Conservation (phyloP, 2,888 invertebrate genomes). For the Lottia gigantea region DNA sequence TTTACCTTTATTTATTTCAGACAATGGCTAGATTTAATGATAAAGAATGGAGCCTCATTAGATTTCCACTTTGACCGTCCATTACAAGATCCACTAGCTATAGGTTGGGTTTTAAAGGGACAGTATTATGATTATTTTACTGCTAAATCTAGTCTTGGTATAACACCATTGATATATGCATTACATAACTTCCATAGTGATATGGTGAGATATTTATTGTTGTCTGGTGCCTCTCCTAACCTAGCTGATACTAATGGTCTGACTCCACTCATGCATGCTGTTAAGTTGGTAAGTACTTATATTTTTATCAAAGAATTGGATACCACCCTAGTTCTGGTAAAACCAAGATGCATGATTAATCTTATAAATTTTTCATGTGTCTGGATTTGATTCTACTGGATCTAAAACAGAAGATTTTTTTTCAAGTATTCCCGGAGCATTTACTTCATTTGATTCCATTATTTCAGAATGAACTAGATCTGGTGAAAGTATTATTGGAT, state of each 20-base stretch:
- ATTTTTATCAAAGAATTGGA: too few relatives aligned
- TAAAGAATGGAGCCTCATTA: slow-evolving; percentile 51
- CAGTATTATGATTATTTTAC: slow-evolving; percentile 46
- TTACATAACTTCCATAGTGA: slow-evolving; percentile 63
- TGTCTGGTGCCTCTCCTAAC: slow-evolving; percentile 65
- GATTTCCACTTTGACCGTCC: slow-evolving; percentile 62
- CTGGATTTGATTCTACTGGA: too few relatives aligned
- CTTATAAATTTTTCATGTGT: too few relatives aligned
- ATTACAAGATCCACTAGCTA: slow-evolving; percentile 49
- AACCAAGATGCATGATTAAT: too few relatives aligned
- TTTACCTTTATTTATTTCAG: slow-evolving; percentile 27
- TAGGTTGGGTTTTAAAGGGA: slow-evolving; percentile 42
- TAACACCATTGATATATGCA: slow-evolving; percentile 67
- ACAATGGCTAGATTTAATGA: slow-evolving; percentile 49
- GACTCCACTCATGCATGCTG: slow-evolving; percentile 69
- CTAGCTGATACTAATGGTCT: slow-evolving; percentile 62
- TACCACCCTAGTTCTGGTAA: too few relatives aligned
- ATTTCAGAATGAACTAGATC: slow-evolving; percentile 65
- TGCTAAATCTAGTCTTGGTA: slow-evolving; percentile 34
- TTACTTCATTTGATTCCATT: not conserved
- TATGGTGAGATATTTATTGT: slow-evolving; percentile 61
- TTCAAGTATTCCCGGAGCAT: not conserved
- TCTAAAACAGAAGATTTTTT: too few relatives aligned
- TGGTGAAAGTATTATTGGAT: slow-evolving; percentile 67
- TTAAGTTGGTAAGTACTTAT: slow-evolving; percentile 57